Evolutionary conservation across 2,797 vertebrate species (phyloP).

Genomic region (Bryconaethiops microstoma): DNA sequence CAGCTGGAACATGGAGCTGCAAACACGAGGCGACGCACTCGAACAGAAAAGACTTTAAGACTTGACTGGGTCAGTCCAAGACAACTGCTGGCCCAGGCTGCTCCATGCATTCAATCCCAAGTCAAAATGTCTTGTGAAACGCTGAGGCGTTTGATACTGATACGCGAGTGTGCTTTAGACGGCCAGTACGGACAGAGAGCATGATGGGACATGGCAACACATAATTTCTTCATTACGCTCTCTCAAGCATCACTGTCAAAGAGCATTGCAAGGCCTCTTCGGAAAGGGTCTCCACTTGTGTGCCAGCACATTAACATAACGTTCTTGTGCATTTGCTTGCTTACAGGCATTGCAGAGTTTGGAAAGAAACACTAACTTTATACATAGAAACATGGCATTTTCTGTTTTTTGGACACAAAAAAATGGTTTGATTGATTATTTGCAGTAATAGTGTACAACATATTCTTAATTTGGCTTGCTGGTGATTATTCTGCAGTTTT

Average conservation of each 20-base stretch:
- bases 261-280: constrained; percentile 18
- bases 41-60: not conserved
- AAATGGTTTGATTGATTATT: not conserved
- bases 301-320: constrained; percentile 5
- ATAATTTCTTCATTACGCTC: constrained; percentile 47
- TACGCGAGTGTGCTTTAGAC: constrained; percentile 14
- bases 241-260: constrained; percentile 51
- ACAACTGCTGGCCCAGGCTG: not conserved
- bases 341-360: not conserved
- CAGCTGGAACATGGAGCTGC: not conserved
- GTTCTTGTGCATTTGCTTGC: not conserved
- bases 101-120: not conserved
- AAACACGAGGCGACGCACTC: not conserved
- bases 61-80: not conserved
- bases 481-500: not conserved
- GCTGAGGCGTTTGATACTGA: constrained; percentile 2
- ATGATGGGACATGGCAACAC: constrained; percentile 56
- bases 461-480: too few species aligned
- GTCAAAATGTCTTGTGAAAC: not conserved
- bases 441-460: not conserved
- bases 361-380: not conserved
- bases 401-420: not conserved
- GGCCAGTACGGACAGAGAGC: constrained; percentile 20
- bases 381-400: not conserved
- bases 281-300: not conserved